Evolutionary conservation across 1,140 invertebrate species (phyloP).

Genomic region (Archivesica marissinica): DNA sequence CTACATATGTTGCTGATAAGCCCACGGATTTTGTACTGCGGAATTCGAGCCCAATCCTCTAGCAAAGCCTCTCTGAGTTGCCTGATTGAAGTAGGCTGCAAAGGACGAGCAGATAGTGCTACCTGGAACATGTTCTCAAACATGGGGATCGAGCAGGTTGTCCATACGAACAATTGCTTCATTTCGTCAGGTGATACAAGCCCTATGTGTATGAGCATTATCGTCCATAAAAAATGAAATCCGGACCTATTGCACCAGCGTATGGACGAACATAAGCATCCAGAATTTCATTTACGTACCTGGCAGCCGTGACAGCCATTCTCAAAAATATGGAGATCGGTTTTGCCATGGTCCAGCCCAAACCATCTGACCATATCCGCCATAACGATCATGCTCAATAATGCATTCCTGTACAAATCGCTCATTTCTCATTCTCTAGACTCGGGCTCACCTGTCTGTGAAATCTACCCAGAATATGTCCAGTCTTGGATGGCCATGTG

Average conservation of each 20-base stretch:
- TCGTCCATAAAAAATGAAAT: neutral
- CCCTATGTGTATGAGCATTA: neutral
- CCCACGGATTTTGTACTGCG: neutral
- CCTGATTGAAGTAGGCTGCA: neutral
- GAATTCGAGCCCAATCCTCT: neutral
- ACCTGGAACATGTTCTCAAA: neutral
- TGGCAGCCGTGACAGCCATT: neutral
- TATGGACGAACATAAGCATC: neutral
- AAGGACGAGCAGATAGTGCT: neutral
- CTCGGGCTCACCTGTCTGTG: neutral
- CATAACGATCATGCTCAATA: neutral
- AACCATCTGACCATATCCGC: neutral
- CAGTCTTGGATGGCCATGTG: neutral
- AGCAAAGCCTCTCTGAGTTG: neutral
- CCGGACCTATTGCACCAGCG: neutral
- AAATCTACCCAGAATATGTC: neutral
- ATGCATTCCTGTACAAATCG: neutral
- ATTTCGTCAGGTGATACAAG: neutral
- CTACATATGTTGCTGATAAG: neutral
- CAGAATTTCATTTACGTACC: neutral
- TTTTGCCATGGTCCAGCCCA: too few relatives aligned
- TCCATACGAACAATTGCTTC: neutral
- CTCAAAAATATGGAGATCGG: too few relatives aligned
- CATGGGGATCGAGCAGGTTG: neutral
- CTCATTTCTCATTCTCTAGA: conserved; percentile 5